A percentile compares a stretch with the other conserved stretches of the same genome.
Evolutionary conservation across 2,797 vertebrate species (phyloP).

Genomic region (Picus viridis): DNA sequence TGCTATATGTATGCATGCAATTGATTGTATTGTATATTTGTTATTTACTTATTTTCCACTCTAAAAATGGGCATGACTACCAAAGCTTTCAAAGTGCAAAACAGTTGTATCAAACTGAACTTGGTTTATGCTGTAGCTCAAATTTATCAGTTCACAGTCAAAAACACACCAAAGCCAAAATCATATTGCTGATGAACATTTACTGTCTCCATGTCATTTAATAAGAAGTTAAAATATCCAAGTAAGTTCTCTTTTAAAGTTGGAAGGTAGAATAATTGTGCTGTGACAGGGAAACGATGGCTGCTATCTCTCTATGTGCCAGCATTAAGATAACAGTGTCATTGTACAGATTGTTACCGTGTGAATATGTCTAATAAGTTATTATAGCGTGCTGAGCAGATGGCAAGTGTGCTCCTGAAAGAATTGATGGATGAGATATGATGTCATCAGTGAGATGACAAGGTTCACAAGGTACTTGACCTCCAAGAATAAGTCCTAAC

Average conservation of each 20-base stretch:
- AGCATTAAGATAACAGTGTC: slow-evolving; percentile 84
- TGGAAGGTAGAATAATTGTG: slow-evolving; percentile 49
- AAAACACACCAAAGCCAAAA: neutral
- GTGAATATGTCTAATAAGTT: slow-evolving; percentile 85
- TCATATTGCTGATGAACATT: neutral
- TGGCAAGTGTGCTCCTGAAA: slow-evolving; percentile 89
- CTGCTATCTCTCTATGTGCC: slow-evolving; percentile 77
- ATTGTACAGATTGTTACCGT: slow-evolving; percentile 81
- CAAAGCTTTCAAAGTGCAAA: neutral
- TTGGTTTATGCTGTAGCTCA: neutral
- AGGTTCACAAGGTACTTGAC: slow-evolving; percentile 89
- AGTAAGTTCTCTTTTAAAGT: slow-evolving; percentile 49
- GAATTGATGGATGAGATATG: slow-evolving; percentile 94
- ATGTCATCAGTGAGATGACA: slow-evolving; percentile 96
- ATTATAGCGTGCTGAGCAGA: slow-evolving; percentile 88
- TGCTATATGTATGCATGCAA: neutral
- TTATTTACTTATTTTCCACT: neutral
- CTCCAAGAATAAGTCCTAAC: slow-evolving; percentile 85
- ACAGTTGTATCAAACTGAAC: neutral
- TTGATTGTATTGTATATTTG: neutral
- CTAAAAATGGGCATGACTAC: neutral
- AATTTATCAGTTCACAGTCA: neutral
- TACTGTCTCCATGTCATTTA: slow-evolving; percentile 10
- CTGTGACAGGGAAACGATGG: slow-evolving; percentile 58
- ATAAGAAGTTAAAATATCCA: slow-evolving; percentile 33